These are phyloP conservation scores for Spodoptera litura DNA, from an alignment of 1,140 invertebrate species.

Conservation along the genomic window DNA sequence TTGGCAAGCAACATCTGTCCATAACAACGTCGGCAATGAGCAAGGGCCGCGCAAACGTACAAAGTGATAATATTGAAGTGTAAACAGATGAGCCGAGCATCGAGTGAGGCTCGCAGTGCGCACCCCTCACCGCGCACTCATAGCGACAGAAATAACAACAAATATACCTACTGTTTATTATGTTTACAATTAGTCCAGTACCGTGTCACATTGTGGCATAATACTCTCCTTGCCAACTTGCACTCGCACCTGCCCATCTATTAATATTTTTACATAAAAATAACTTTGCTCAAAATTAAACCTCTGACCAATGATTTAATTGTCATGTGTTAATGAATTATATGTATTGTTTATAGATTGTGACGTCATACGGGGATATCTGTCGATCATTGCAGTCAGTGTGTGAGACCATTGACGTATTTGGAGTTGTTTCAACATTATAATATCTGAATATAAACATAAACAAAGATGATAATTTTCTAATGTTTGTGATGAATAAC, in stretches of 20 bases:
- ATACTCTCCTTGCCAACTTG: constrained; percentile 71
- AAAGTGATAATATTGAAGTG: constrained; percentile 56
- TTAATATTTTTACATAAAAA: constrained; percentile 82
- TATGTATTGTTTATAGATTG: constrained; percentile 42
- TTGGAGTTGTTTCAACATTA: constrained; percentile 12
- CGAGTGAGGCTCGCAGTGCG: constrained; percentile 18
- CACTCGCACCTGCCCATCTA: constrained; percentile 78
- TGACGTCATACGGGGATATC: constrained; percentile 24
- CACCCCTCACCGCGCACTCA: constrained; percentile 56
- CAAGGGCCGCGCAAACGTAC: constrained; percentile 54
- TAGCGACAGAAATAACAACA: constrained; percentile 69
- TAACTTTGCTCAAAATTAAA: constrained; percentile 57
- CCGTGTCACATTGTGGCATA: constrained; percentile 67
- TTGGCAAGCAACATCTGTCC: constrained; percentile 69
- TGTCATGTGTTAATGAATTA: constrained; percentile 18
- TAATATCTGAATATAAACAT: constrained; percentile 8
- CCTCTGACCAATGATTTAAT: constrained; percentile 41
- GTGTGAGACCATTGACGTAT: constrained; percentile 7
- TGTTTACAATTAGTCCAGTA: constrained; percentile 78
- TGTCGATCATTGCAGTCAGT: neutral
- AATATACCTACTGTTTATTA: constrained; percentile 69
- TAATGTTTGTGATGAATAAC: neutral
- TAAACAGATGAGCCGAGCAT: constrained; percentile 50
- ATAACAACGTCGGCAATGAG: constrained; percentile 65
- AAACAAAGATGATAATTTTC: neutral